A percentile compares a stretch with the other conserved stretches of the same genome.
Conservation (phyloP, 2,888 invertebrate genomes). For the Bibio marci region DNA sequence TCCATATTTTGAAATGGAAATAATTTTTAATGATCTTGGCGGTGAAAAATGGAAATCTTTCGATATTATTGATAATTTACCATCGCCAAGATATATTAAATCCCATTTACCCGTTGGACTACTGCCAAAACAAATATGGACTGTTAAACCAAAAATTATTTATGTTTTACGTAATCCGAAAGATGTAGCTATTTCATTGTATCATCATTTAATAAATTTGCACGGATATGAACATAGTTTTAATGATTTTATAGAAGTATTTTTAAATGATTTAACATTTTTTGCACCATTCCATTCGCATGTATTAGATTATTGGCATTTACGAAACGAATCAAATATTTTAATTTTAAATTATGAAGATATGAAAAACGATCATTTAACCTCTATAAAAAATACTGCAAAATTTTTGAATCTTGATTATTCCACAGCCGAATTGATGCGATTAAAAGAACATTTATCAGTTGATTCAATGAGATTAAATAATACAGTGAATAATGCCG, state of each 20-base stretch:
- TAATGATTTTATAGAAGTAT: conserved; percentile 10
- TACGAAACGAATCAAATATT: conserved; percentile 19
- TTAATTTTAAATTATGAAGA: conserved; percentile 24
- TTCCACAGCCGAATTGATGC: conserved; percentile 13
- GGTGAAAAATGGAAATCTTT: no score
- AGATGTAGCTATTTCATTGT: conserved; percentile 63
- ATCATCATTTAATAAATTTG: conserved; percentile 30
- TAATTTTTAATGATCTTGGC: no score
- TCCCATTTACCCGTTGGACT: conserved; percentile 1
- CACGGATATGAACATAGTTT: conserved; percentile 13
- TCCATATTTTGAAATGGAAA: conserved; percentile 26
- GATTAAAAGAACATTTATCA: conserved; percentile 17
- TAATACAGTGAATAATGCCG: no score
- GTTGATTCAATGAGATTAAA: conserved; percentile 23
- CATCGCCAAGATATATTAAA: no score
- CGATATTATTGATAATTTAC: no score
- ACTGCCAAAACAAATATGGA: conserved; percentile 1
- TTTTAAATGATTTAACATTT: conserved; percentile 17
- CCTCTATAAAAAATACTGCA: conserved; percentile 18
- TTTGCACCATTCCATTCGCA: conserved; percentile 24
- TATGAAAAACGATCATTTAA: conserved; percentile 20
- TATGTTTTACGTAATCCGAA: no score
- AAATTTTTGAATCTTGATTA: conserved; percentile 15
- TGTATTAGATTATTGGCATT: conserved; percentile 23
- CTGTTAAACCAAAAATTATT: conserved; percentile 27